Base-by-base conservation (phyloP, 2,888 invertebrate species). In the Laspeyria flexula region DNA sequence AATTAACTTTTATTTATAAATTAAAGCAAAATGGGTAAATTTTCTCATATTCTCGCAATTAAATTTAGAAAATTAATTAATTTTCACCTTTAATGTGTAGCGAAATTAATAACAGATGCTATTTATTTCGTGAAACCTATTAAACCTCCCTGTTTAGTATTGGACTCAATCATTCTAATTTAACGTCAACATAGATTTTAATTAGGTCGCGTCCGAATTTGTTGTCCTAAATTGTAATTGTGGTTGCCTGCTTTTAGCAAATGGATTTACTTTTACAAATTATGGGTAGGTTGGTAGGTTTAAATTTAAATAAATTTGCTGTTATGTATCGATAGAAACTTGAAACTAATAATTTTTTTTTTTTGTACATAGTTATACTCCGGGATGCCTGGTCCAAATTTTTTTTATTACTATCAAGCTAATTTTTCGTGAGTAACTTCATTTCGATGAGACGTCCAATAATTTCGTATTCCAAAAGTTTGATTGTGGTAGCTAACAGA, bases 41-140 rank as follows among this genome's bases (percentile, higher is more conserved):
- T 48, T 23, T 41, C 48, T 15, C 35, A 15, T 41, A 41, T 10
- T 62, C 44, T 42, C 49, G 1, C 47, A 51, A 60, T 60, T 47
- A 48, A 43, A 49, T 56, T 59, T 49, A 44, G 52, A 41, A 60
- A 65, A 50, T 65, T 55, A 65, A 63, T 65, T 64, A 65, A 42
- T 43, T 60, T 39, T 40, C 45, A 1, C 34, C 41, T 35, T 41
- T 30, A 13, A 11, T 42, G 23, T 45, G 29, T 50, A 42, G 55
- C 43, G 42, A 64, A 60, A 60, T 63, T 60, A 50, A 63, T 60
- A 52, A 46, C 37, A 39, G 38, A 25, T 60, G 49, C 51, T 52
- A 45, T 56, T 49, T 64, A 60, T 56, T 63, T 60, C 9, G 41
- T 18, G 46, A 49, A 58, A 45, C 54, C 51, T 31, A 48, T 55